A percentile compares a stretch with the other conserved stretches of the same genome.
Evolutionary conservation across 2,888 invertebrate species (phyloP).

Genomic region (Aricia artaxerxes): DNA sequence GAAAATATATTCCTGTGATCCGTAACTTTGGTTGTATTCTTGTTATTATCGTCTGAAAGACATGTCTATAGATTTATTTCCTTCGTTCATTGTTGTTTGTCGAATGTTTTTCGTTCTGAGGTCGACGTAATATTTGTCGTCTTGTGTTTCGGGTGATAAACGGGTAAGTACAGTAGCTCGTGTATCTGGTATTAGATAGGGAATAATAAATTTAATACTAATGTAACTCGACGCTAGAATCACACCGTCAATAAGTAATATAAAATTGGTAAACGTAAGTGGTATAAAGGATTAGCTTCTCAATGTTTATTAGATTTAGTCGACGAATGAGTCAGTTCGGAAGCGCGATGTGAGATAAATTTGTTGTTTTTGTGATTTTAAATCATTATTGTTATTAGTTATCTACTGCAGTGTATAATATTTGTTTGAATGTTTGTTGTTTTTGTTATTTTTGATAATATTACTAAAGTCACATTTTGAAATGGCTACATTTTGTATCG

Average conservation of each 20-base stretch:
- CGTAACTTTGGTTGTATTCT: conserved; percentile 53
- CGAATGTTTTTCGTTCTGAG: conserved; percentile 41
- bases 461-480: conserved; percentile 3
- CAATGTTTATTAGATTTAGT: conserved; percentile 80
- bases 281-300: conserved; percentile 72
- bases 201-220: conserved; percentile 71
- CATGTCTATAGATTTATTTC: conserved; percentile 45
- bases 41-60: conserved; percentile 48
- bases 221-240: conserved; percentile 59
- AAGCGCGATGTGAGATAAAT: conserved; percentile 73
- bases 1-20: conserved; percentile 53
- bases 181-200: conserved; percentile 71
- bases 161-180: conserved; percentile 69
- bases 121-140: conserved; percentile 39
- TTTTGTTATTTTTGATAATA: background rate
- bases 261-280: conserved; percentile 62
- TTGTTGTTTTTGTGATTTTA: conserved; percentile 53
- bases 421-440: background rate
- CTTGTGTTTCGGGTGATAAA: conserved; percentile 70
- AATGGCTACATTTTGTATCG: background rate
- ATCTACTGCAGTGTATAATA: background rate
- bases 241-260: conserved; percentile 62
- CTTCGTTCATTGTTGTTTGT: conserved; percentile 44
- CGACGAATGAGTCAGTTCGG: conserved; percentile 78
- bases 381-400: conserved; percentile 31